Evolutionary conservation across 2,888 invertebrate species (phyloP), one percentile per base, ranked within the genome.

Genomic region (Cephonodes hylas): DNA sequence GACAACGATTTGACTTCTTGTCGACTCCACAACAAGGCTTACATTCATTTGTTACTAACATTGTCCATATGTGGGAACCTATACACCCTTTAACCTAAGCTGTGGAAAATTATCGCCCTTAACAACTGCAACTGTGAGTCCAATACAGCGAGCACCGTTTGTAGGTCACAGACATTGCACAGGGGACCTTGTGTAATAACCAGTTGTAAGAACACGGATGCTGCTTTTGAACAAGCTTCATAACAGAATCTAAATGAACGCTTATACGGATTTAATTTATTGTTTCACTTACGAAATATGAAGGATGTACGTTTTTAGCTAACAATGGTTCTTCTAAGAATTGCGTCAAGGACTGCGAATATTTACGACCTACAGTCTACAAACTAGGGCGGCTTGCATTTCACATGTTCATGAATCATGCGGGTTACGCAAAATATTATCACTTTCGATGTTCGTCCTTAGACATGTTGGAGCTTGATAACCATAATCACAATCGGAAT

Each of bases 81-180:
- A 69, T 76, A 71, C 81, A 80, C 84, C 84, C 87, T 89, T 85
- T 90, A 83, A 86, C 84, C 86, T 80, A 73, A 72, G 65, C 64
- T 79, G 64, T 77, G 73, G 69, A 77, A 80, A 76, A 85, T 81
- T 83, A 74, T 80, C 74, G 75, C 73, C 81, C 77, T 84, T 84
- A 84, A 72, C 73, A 74, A 66, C 75, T 63, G 62, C 57, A 73
- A 70, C 72, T 76, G 71, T 83, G 71, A 80, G 84, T 83, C 72
- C 77, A 81, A 78, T 79, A 69, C 83, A 73, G 63, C 70, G 61
- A 66, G 66, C 71, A 65, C 61, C 75, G 75, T 84, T 84, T 86
- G 83, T 89, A 85, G 89, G 89, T 86, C 86, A 85, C 75, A 76
- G 77, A 83, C 83, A 84, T 84, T 85, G 85, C 84, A 83, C 77